Conservation (phyloP, 2,888 invertebrate genomes). For the Neria commutata region DNA sequence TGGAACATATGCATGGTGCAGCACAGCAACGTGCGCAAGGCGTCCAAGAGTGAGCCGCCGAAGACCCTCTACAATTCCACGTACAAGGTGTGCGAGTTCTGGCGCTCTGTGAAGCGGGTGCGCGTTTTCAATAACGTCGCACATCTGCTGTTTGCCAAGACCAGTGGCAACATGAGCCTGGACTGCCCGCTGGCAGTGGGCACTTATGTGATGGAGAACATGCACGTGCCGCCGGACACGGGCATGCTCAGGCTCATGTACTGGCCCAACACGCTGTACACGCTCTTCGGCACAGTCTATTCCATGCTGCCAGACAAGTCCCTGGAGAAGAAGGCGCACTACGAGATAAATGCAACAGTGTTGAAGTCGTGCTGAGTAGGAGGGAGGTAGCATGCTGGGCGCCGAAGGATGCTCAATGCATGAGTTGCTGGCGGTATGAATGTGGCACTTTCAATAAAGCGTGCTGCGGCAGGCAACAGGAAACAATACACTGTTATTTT, state of each 20-base stretch:
- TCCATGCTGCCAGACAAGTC: slow-evolving; percentile 34
- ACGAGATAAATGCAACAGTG: slow-evolving; percentile 48
- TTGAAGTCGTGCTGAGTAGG: slow-evolving; percentile 46
- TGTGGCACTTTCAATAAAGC: no score
- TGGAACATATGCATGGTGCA: slow-evolving; percentile 46
- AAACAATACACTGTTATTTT: no score
- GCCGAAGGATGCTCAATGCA: no score
- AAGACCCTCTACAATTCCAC: slow-evolving; percentile 43
- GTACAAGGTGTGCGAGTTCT: slow-evolving; percentile 46
- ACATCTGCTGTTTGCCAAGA: slow-evolving; percentile 36
- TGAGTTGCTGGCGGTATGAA: no score
- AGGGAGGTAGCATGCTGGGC: no score
- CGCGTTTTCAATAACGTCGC: slow-evolving; percentile 43
- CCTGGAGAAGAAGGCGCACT: slow-evolving; percentile 36
- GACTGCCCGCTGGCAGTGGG: slow-evolving; percentile 46
- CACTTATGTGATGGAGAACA: slow-evolving; percentile 41
- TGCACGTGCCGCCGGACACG: slow-evolving; percentile 47
- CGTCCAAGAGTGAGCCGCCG: slow-evolving; percentile 22
- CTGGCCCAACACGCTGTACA: slow-evolving; percentile 44
- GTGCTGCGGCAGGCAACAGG: no score
- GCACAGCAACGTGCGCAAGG: slow-evolving; percentile 28
- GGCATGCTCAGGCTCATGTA: slow-evolving; percentile 48
- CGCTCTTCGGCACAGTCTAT: slow-evolving; percentile 42
- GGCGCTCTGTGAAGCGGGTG: slow-evolving; percentile 42
- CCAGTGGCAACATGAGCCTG: slow-evolving; percentile 46